Percentiles rank a stretch among this genome's conserved stretches.
Conservation (phyloP, 2,113 vertebrate genomes). For the Agelaius phoeniceus region DNA sequence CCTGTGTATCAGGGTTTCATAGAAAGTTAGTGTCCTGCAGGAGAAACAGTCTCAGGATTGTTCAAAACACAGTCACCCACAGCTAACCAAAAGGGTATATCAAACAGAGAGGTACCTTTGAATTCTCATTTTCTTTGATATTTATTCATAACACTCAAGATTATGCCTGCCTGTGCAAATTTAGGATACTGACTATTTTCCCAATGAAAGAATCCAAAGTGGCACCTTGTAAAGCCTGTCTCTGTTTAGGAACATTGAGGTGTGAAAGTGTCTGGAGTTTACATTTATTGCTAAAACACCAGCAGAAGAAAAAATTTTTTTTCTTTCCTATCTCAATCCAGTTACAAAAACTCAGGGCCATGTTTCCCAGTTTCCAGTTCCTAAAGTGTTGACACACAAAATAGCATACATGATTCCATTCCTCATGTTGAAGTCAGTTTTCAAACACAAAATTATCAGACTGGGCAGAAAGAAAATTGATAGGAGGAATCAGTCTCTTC, state of each 20-base stretch:
- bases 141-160: not conserved
- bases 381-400: not conserved
- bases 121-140: not conserved
- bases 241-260: not conserved
- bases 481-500: not conserved
- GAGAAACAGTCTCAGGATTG: not conserved
- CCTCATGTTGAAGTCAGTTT: not conserved
- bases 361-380: not conserved
- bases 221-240: accelerated
- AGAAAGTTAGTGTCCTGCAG: not conserved
- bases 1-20: not conserved
- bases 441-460: not conserved
- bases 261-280: not conserved
- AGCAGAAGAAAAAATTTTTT: not conserved
- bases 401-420: not conserved
- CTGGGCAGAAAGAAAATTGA: not conserved
- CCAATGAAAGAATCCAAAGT: not conserved
- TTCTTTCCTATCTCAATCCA: not conserved
- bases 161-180: not conserved
- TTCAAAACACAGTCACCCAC: not conserved
- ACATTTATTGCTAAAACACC: not conserved
- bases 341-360: not conserved
- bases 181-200: not conserved
- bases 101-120: not conserved
- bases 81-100: not conserved